Evolutionary conservation across 2,797 vertebrate species (phyloP).

Genomic region (Australoheros facetus): DNA sequence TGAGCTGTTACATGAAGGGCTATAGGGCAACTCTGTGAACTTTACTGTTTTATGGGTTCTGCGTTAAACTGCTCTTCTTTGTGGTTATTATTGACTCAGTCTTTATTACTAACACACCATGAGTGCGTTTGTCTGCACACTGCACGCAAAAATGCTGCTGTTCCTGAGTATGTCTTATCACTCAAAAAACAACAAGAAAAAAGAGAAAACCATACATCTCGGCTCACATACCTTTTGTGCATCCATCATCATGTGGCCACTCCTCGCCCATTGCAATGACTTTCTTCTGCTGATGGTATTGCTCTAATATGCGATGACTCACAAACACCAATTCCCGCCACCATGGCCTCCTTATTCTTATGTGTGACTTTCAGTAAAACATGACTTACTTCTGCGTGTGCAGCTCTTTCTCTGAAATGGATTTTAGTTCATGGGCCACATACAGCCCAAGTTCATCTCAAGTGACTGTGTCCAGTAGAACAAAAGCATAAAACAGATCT

Average conservation of each 20-base stretch:
- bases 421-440: no score
- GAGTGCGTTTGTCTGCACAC: background rate
- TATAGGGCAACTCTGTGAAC: background rate
- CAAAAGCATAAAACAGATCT: background rate
- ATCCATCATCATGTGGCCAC: background rate
- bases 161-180: background rate
- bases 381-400: background rate
- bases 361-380: background rate
- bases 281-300: fast-evolving
- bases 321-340: background rate
- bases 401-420: background rate
- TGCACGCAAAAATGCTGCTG: background rate
- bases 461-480: background rate
- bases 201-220: background rate
- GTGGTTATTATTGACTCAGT: background rate
- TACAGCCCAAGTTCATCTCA: no score
- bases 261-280: background rate
- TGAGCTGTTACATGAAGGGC: background rate
- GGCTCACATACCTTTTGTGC: background rate
- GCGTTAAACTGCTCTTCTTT: background rate
- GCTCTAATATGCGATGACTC: background rate
- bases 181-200: background rate
- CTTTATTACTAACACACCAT: background rate
- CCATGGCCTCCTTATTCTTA: background rate
- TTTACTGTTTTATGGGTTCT: background rate